Evolutionary conservation across 2,113 vertebrate genomes (phyloP).

Genomic region (Tenrec ecaudatus): DNA sequence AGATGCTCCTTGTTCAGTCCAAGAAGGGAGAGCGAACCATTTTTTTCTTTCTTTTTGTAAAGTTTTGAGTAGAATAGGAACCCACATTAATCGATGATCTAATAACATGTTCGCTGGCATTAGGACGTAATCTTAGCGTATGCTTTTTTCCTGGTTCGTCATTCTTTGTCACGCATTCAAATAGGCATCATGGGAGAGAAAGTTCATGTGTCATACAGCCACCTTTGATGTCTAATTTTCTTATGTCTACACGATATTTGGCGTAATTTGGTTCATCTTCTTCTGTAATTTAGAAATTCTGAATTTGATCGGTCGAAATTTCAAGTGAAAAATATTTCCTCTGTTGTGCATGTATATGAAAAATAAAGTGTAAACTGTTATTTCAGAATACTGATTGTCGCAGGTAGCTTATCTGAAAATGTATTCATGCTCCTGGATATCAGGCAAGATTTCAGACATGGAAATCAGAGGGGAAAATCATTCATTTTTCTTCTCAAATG

Average conservation of each 20-base stretch:
- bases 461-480: not conserved
- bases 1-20: not conserved
- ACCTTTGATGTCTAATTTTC: slow-evolving; percentile 2
- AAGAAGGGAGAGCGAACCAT: not conserved
- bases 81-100: not conserved
- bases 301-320: slow-evolving; percentile 47
- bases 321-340: slow-evolving; percentile 39
- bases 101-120: not conserved
- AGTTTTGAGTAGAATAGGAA: slow-evolving; percentile 46
- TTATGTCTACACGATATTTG: not conserved
- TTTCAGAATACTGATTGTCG: not conserved
- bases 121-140: not conserved
- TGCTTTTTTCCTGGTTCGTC: not conserved
- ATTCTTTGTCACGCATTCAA: slow-evolving; percentile 42
- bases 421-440: slow-evolving; percentile 23
- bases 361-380: slow-evolving; percentile 45
- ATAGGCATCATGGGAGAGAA: not conserved
- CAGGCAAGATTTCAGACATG: not conserved
- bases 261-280: slow-evolving; percentile 26
- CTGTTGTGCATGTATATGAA: not conserved
- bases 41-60: not conserved
- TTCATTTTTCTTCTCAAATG: slow-evolving; percentile 28
- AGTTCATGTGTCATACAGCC: not conserved
- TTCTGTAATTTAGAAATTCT: slow-evolving; percentile 36
- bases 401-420: slow-evolving; percentile 21